Base-by-base conservation (phyloP, 2,888 invertebrate genomes). In the Baccha elongata region DNA sequence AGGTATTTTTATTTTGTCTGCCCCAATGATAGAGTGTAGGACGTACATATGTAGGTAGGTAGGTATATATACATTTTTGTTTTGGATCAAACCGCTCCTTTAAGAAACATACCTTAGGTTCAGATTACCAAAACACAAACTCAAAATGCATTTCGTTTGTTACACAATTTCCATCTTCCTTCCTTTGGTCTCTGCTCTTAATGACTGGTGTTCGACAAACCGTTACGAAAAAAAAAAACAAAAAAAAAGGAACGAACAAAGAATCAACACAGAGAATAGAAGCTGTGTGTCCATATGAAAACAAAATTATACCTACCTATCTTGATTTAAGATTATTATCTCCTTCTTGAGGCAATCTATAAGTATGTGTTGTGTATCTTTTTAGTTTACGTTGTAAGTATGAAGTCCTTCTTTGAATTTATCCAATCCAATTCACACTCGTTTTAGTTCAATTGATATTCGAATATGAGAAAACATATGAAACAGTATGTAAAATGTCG, bases 181-280 rank as follows among this genome's bases (percentile, higher is more conserved):
- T n/a, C 42, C 44, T 21, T 26, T 50, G 32, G 15, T 52, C 62
- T n/a, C 52, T 15, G 23, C 13, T 37, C 10, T 10, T 21, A 55
- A 65, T 58, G 52, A 72, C 67, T 40, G 71, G 71, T 78, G 78
- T 65, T 72, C 71, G 65, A 71, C 65, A 71, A 76, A 69, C 62
- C 68, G 62, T 62, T 60, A 44, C 65, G 58, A 64, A 64, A 48
- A 48, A 50, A 53, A 64, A 48, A 64, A 58, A 64, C 62, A 55
- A 35, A 29, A 46, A 53, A 60, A 32, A 35, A 60, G 7, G 21
- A 65, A 58, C 32, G 53, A 52, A 53, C 42, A 32, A 19, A 15
- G 50, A 72, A 35, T 50, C 13, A 23, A 29, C 8, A 69, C n/a
- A n/a, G n/a, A n/a, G n/a, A n/a, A n/a, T 46, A 42, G 46, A 69